These are phyloP conservation scores for Philopotamus ludificatus DNA, from an alignment of 1,140 invertebrate genomes.

Conservation along the genomic window DNA sequence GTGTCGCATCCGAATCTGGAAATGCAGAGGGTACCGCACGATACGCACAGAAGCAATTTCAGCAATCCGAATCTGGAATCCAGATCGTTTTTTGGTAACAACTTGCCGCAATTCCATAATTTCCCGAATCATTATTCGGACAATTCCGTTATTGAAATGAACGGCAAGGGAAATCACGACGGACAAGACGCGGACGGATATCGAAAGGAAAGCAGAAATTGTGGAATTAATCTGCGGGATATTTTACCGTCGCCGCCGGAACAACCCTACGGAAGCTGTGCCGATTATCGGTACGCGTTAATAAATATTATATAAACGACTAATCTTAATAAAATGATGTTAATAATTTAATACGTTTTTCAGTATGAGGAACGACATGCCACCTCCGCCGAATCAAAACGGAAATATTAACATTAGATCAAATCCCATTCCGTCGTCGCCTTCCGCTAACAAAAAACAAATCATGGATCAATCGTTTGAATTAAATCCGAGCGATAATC, in stretches of 20 bases:
- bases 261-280: conserved; percentile 40
- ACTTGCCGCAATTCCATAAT: conserved; percentile 21
- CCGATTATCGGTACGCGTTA: conserved; percentile 34
- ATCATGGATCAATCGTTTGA: conserved; percentile 14
- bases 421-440: conserved; percentile 37
- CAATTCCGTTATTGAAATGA: conserved; percentile 30
- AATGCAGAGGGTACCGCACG: conserved; percentile 21
- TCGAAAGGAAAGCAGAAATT: conserved; percentile 37
- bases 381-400: conserved; percentile 13
- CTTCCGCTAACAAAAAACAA: conserved; percentile 37
- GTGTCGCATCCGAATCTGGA: conserved; percentile 41
- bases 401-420: conserved; percentile 37
- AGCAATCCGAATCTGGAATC: conserved; percentile 39
- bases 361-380: conserved; percentile 24
- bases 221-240: conserved; percentile 39
- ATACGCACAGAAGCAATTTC: conserved; percentile 33
- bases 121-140: conserved; percentile 41
- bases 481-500: conserved; percentile 22
- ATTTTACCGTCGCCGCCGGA: conserved; percentile 40
- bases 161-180: not conserved
- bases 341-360: conserved; percentile 2
- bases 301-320: not conserved
- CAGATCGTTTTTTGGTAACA: conserved; percentile 15
- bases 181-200: conserved; percentile 22
- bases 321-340: not conserved